phyloP scores from a whole-genome alignment of 2,113 vertebrate genomes.

The Melanerpes formicivorus region DNA sequence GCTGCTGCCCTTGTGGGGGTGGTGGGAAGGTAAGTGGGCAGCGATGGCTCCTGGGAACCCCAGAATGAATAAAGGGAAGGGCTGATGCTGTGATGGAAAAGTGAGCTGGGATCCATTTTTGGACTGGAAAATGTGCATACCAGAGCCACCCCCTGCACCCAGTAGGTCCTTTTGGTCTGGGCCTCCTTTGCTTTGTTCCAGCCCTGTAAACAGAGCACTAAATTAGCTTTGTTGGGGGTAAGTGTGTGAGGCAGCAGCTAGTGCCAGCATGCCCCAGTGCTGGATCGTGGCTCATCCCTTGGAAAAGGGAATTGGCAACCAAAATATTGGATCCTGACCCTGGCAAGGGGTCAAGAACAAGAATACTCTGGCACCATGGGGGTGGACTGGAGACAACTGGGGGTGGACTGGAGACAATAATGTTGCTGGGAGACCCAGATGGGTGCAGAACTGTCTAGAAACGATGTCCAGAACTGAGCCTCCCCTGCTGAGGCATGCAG shows the following conservation, averaged over 20 bases:
- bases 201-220: neutral
- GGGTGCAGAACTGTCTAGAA: neutral
- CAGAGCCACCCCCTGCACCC: neutral
- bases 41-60: neutral
- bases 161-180: neutral
- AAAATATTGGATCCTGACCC: neutral
- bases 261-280: rapidly evolving
- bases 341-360: neutral
- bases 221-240: neutral
- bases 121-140: neutral
- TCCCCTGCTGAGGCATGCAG: rapidly evolving
- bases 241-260: neutral
- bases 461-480: neutral
- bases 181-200: neutral
- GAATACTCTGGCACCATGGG: neutral
- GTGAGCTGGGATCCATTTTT: neutral
- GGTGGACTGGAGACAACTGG: neutral
- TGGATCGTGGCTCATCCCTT: neutral
- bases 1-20: neutral
- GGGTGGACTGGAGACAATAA: neutral
- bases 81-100: conserved; percentile 7
- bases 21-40: neutral
- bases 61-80: neutral
- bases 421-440: neutral
- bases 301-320: neutral